These are phyloP conservation scores for Riparia riparia DNA, from an alignment of 2,113 vertebrate genomes.

Conservation along the genomic window DNA sequence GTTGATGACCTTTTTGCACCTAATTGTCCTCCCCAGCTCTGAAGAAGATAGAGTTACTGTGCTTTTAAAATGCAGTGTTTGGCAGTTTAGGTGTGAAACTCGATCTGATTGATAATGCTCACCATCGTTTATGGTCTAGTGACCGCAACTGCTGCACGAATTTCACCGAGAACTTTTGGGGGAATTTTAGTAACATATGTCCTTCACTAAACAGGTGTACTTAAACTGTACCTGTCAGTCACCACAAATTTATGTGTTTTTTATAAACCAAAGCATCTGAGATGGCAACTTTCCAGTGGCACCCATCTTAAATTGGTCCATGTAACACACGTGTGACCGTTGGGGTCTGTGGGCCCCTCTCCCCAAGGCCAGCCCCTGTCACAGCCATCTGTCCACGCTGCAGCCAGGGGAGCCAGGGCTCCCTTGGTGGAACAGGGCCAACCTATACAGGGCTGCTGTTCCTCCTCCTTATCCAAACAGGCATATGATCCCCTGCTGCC, in stretches of 20 bases:
- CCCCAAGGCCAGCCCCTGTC: neutral
- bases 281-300: neutral
- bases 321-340: accelerated
- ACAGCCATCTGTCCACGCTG: neutral
- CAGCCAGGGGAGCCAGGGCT: neutral
- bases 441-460: conserved; percentile 22
- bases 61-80: neutral
- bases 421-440: accelerated
- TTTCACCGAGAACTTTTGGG: conserved; percentile 70
- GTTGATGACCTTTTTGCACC: neutral
- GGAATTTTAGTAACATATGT: conserved; percentile 69
- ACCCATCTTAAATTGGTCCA: accelerated
- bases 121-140: conserved; percentile 4
- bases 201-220: neutral
- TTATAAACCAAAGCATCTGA: neutral
- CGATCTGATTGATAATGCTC: neutral
- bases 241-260: neutral
- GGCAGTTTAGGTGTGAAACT: conserved; percentile 38
- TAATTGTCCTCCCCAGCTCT: neutral
- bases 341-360: neutral
- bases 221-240: neutral
- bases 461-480: neutral
- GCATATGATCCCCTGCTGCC: conserved; percentile 15
- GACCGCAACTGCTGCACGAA: neutral
- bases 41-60: neutral